These are phyloP conservation scores for Phengaris arion DNA, from an alignment of 2,888 invertebrate genomes.

Conservation along the genomic window DNA sequence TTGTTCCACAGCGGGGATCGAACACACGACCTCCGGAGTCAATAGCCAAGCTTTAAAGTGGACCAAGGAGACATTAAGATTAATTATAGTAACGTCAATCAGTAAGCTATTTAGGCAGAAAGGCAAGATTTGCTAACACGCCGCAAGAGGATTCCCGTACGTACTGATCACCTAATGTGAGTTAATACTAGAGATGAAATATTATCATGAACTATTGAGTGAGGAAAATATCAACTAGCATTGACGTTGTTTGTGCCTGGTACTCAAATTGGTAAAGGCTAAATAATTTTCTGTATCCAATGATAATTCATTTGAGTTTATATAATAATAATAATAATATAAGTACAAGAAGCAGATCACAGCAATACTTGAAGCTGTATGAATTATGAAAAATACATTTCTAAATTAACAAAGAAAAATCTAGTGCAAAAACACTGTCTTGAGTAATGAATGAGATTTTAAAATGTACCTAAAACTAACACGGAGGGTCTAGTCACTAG, in stretches of 20 bases:
- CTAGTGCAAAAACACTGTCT: background rate
- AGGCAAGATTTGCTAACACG: constrained; percentile 10
- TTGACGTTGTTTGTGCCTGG: too few species aligned
- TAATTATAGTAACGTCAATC: background rate
- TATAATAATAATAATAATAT: too few species aligned
- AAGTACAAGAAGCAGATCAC: background rate
- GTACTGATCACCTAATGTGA: background rate
- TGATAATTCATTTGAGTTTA: too few species aligned
- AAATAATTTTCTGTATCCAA: too few species aligned
- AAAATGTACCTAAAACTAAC: constrained; percentile 7
- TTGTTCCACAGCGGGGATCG: too few species aligned
- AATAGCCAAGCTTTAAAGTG: too few species aligned
- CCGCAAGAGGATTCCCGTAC: background rate
- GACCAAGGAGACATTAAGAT: too few species aligned
- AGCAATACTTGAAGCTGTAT: background rate
- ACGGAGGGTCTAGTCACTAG: background rate
- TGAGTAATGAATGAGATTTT: constrained; percentile 3
- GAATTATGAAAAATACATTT: background rate
- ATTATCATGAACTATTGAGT: background rate
- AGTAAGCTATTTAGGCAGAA: constrained; percentile 8
- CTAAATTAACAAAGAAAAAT: background rate
- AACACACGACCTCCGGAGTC: too few species aligned
- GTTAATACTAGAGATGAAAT: background rate
- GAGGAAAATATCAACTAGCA: background rate
- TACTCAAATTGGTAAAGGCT: too few species aligned